Evolutionary conservation across 1,140 invertebrate species (phyloP), one percentile per base, ranked within the genome.

Genomic region (Drosophila elegans): DNA sequence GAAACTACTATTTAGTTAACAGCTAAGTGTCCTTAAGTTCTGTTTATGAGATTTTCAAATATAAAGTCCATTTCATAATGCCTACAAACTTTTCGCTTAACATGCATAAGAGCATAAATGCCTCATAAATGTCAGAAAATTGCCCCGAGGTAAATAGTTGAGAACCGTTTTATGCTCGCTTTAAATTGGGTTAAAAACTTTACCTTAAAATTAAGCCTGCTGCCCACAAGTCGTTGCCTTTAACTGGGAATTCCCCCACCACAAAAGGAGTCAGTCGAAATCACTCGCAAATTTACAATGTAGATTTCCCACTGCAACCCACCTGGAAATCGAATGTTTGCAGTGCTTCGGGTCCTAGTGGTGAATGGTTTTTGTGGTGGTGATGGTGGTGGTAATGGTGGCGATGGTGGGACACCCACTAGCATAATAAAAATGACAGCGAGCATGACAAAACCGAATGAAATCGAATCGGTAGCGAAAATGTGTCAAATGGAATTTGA

Each of bases 401-500:
- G 21, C 38, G 42, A 25, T 11, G 61, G 32, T 21, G 7, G 51
- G 10, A 48, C 27, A 48, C 44, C 36, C 42, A 69, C 36, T 71
- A 29, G 39, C 51, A 71, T 71, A 57, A 60, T 64, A 64, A 78
- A 63, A 62, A 56, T 71, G 74, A 72, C 75, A 54, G 52, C 16
- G 32, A 46, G 46, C 38, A 74, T 51, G 71, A 77, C 62, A 72
- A 76, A 46, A 63, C 38, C 74, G 42, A 46, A 61, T 29, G 51
- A 44, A 53, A 64, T 74, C 66, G 80, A 48, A 77, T 69, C 51
- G 67, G 16, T 21, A n/a, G 41, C 57, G 54, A 68, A 75, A 82
- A 86, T 86, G 82, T 86, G 83, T 75, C 74, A 85, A 85, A 81
- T 86, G 78, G 80, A 86, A 81, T 86, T 86, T 64, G 57, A 86